phyloP scores from a whole-genome alignment of 2,888 invertebrate genomes.

The Nomada goodeniana region DNA sequence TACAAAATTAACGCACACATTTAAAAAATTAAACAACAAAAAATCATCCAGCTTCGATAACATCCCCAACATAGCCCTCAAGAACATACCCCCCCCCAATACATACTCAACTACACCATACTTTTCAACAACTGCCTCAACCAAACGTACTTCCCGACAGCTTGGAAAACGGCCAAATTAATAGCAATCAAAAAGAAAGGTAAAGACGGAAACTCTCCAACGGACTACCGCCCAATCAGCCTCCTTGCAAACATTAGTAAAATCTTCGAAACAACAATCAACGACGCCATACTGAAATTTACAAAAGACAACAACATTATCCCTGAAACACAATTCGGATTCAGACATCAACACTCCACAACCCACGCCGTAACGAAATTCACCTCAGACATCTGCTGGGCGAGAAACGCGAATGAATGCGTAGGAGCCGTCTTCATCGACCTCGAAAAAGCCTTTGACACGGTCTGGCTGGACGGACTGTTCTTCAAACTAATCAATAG shows the following conservation, averaged over 20 bases:
- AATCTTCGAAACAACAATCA: neutral
- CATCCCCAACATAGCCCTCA: slow-evolving; percentile 4
- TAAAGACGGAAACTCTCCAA: slow-evolving; percentile 6
- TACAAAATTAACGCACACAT: too few relatives aligned
- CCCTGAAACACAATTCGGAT: neutral
- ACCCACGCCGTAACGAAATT: neutral
- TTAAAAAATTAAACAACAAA: slow-evolving; percentile 17
- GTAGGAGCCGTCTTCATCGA: slow-evolving; percentile 27
- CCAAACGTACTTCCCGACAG: neutral
- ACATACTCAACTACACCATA: neutral
- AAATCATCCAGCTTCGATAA: slow-evolving; percentile 23
- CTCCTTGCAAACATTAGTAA: neutral
- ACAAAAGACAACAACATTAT: neutral
- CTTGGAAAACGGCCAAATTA: slow-evolving; percentile 23
- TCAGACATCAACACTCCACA: neutral
- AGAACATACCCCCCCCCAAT: neutral
- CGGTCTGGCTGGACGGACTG: too few relatives aligned
- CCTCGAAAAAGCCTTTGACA: slow-evolving; percentile 2
- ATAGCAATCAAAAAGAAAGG: slow-evolving; percentile 10
- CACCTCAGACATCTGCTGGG: neutral
- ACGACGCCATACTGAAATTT: too few relatives aligned
- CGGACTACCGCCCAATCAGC: neutral
- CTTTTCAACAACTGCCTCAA: slow-evolving; percentile 39
- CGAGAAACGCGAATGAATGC: neutral
- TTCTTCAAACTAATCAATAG: too few relatives aligned